Percentiles rank a stretch among this genome's conserved stretches.
These are phyloP conservation scores for Mythimna lalbum DNA, from an alignment of 2,888 invertebrate species.

Conservation along the genomic window DNA sequence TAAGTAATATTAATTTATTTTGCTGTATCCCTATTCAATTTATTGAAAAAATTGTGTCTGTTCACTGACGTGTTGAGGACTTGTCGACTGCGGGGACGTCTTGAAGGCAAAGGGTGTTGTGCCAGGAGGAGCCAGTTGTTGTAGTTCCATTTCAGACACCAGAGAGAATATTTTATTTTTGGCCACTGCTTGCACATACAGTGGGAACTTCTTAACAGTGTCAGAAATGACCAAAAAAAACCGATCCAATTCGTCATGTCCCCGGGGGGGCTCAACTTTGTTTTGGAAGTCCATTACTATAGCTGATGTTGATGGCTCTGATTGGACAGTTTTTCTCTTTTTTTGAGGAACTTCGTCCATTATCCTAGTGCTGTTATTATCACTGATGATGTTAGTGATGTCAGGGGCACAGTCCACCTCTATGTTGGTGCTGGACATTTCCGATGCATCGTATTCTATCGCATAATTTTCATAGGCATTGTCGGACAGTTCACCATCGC, in stretches of 20 bases:
- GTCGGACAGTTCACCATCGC: conserved; percentile 8
- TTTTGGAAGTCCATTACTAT: neutral
- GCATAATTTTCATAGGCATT: neutral
- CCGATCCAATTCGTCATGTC: conserved; percentile 14
- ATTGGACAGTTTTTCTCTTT: conserved; percentile 11
- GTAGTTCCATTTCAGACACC: conserved; percentile 21
- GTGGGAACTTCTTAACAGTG: conserved; percentile 27
- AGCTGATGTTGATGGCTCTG: conserved; percentile 7
- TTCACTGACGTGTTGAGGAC: neutral
- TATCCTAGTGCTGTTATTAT: neutral
- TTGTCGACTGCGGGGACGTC: neutral
- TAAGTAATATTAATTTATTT: neutral
- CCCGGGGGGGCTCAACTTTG: neutral
- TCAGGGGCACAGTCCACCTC: neutral
- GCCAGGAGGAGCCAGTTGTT: conserved; percentile 12
- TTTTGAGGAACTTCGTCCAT: conserved; percentile 5
- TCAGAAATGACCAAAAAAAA: conserved; percentile 21
- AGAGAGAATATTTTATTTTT: conserved; percentile 30
- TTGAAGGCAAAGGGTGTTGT: neutral
- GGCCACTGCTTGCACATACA: conserved; percentile 12
- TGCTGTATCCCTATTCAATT: neutral
- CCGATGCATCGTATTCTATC: neutral
- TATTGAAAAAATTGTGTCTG: neutral
- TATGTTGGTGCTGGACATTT: neutral
- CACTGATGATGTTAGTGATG: neutral